Conservation (phyloP, 2,113 vertebrate genomes). For the Crotalus horridus region DNA sequence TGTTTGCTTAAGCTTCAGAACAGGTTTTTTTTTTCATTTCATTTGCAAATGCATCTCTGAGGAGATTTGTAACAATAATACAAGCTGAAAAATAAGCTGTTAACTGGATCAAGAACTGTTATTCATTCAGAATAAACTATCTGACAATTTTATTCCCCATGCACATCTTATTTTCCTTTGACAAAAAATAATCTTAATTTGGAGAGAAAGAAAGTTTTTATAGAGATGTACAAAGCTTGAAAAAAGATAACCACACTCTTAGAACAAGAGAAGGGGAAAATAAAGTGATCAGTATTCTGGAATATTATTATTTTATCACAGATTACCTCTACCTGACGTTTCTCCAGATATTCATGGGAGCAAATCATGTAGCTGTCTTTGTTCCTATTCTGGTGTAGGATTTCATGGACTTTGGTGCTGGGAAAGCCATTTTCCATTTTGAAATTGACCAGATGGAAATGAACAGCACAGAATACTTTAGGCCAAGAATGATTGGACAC, state of each 20-base stretch:
- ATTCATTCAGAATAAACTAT: conserved; percentile 8
- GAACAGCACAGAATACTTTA: neutral
- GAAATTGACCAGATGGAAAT: neutral
- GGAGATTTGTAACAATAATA: conserved; percentile 60
- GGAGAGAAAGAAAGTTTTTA: neutral
- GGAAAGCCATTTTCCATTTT: neutral
- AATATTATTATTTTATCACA: neutral
- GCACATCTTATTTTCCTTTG: neutral
- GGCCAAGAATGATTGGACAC: neutral
- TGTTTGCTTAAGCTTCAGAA: conserved; percentile 63
- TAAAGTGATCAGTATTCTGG: neutral
- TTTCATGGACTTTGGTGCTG: neutral
- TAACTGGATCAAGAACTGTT: neutral
- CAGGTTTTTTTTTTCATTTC: conserved; percentile 66
- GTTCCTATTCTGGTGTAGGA: neutral
- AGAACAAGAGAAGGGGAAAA: neutral
- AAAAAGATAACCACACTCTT: neutral
- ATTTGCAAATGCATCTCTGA: conserved; percentile 61
- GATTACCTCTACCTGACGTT: neutral
- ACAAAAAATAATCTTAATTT: conserved; percentile 16
- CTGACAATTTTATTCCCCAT: accelerated
- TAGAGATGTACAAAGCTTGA: neutral
- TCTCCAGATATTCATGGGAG: neutral
- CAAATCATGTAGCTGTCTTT: neutral
- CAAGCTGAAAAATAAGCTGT: conserved; percentile 57